Base-by-base conservation (phyloP, 92 coral and sea anemone genomes). In the Scolanthus callimorphus region DNA sequence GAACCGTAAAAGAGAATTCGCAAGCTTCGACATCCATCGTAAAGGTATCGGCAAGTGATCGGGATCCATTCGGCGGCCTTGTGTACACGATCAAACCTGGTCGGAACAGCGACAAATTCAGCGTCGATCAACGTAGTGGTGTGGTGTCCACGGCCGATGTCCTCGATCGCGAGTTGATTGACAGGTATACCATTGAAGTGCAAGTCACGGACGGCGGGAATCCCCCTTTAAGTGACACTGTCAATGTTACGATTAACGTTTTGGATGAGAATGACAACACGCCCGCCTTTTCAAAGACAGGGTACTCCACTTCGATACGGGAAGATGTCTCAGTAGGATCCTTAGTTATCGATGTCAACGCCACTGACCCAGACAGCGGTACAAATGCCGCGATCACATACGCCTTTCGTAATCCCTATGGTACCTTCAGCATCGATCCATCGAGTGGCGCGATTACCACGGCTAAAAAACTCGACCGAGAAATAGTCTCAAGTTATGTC, bases 211-310 rank as follows among this genome's bases (percentile, higher is more conserved):
- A 88, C 70, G 63, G 80, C 0, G 96, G 90, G 1, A 56, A 57
- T n/a, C 96, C 96, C 11, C 24, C 82, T 3, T 27, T 37, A 15
- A 31, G 52, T 11, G 84, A 62, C 11, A 38, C 23, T 31, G 70
- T 90, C 13, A 67, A 48, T 3, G 84, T 83, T 0, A 78, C 70
- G 0, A 71, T 88, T 0, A 44, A 56, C 25, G 68, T 88, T 29
- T 50, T 56, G 0, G 96, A 88, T 39, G 58, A 55, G 20, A 88
- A 88, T 38, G 96, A 88, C 56, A 88, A 88, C 29, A 77, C 77
- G 0, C 96, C 96, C 0, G 13, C 31, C 1, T 73, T 88, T 50
- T 49, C 37, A 19, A 47, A 31, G 20, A 62, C 55, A 26, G 2
- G 71, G 12, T 52, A 48, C 0, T 46, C 82, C 0, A 63, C 67